A percentile compares a stretch with the other conserved stretches of the same genome.
Conservation (phyloP, 2,888 invertebrate species). For the Pseudococcus viburni region DNA sequence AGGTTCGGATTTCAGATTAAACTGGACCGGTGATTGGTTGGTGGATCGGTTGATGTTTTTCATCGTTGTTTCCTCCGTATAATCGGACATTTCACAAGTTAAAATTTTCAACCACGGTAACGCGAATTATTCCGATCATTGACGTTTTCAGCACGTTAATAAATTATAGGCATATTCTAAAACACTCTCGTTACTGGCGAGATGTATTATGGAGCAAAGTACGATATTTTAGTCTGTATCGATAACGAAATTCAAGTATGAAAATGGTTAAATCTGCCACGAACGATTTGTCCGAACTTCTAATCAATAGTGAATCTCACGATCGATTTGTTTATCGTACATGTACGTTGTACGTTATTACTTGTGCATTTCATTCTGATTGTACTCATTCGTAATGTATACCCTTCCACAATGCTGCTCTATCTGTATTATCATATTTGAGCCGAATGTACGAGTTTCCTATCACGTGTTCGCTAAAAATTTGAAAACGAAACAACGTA, state of each 20-base stretch:
- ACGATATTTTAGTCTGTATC: background rate
- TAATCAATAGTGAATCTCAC: conserved; percentile 14
- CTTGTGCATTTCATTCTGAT: background rate
- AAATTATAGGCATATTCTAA: background rate
- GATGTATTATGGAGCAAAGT: conserved; percentile 1
- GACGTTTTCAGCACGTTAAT: conserved; percentile 10
- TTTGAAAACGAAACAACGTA: background rate
- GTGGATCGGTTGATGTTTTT: conserved; percentile 6
- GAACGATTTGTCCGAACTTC: conserved; percentile 37
- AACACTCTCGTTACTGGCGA: background rate
- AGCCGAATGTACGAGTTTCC: background rate
- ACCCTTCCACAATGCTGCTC: conserved; percentile 7
- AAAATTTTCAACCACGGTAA: conserved; percentile 13
- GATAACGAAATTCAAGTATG: conserved; percentile 39
- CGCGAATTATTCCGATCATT: background rate
- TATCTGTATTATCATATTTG: background rate
- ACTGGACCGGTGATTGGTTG: conserved; percentile 17
- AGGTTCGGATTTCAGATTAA: conserved; percentile 42
- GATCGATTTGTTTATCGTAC: background rate
- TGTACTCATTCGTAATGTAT: background rate
- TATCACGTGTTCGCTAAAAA: background rate
- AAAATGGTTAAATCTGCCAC: conserved; percentile 35
- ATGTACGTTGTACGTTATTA: background rate
- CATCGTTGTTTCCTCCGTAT: background rate
- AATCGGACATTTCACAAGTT: conserved; percentile 40